Evolutionary conservation across 2,113 vertebrate genomes (phyloP).

Genomic region (Platanista minor): DNA sequence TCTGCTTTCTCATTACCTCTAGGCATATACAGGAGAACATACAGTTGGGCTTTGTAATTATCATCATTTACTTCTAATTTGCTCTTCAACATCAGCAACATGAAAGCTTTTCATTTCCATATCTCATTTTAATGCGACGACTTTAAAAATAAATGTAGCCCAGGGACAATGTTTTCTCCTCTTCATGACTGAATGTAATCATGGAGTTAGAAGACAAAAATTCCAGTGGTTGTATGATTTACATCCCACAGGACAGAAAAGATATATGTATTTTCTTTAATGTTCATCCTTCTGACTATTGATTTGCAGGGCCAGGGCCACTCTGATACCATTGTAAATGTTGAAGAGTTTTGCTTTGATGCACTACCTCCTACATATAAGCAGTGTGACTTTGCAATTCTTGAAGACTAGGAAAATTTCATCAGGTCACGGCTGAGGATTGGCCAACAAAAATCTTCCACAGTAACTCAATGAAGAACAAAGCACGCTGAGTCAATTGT

Average conservation of each 20-base stretch:
- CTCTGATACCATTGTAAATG: not conserved
- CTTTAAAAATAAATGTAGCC: constrained; percentile 54
- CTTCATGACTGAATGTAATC: constrained; percentile 32
- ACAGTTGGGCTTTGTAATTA: constrained; percentile 42
- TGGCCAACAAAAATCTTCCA: not conserved
- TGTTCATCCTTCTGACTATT: not conserved
- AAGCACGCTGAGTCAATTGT: not conserved
- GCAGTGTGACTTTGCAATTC: not conserved
- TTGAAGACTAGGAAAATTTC: constrained; percentile 4
- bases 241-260: not conserved
- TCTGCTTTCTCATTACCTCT: not conserved
- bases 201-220: constrained; percentile 39
- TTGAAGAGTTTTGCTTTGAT: not conserved
- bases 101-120: constrained; percentile 62
- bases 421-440: not conserved
- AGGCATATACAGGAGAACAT: constrained; percentile 14
- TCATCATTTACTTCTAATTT: constrained; percentile 41
- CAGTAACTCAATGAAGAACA: not conserved
- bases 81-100: constrained; percentile 40
- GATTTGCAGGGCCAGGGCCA: not conserved
- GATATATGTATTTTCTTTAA: not conserved
- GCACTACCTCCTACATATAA: not conserved
- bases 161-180: constrained; percentile 50
- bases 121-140: constrained; percentile 49
- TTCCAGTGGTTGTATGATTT: not conserved